Base-by-base conservation (phyloP, 1,140 invertebrate species). In the Cydia fagiglandana region DNA sequence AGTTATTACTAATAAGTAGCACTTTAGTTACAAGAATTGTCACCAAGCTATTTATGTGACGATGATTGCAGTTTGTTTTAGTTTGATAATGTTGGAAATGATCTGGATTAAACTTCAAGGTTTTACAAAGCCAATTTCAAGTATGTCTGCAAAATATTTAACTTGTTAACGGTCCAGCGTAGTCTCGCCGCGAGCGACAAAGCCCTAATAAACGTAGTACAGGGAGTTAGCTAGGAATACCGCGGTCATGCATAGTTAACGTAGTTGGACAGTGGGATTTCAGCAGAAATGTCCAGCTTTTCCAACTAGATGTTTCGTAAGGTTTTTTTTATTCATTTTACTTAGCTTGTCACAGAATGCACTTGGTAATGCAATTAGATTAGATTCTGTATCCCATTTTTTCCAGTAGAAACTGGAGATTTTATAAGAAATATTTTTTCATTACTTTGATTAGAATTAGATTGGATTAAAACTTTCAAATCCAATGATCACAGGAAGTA, bases 201-300 rank as follows among this genome's bases (percentile, higher is more conserved):
- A 41, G 7, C 66, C 66, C 30, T 70, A 70, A 70, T 70, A 70
- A 70, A 70, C 66, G 66, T 70, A 17, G 12, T 34, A 9, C 66
- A 41, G 66, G 34, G 66, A 70, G 30, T 66, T 68, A 20, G 66
- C 66, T 15, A 41, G 66, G 34, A 70, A 70, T 70, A 70, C 34
- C 66, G 30, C 66, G 66, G 66, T 38, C 66, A 70, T 70, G 66
- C 66, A 70, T 70, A 70, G 66, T 70, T 70, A 70, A 70, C 30
- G 66, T 70, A 38, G 66, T 38, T 38, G 34, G 66, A 70, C 66
- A 34, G 66, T 17, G 66, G n/a, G 66, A 70, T 70, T 70, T 41
- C 66, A 70, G 34, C 66, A 30, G 30, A n/a, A 70, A 41, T 70
- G 66, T 70, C 66, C 34, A 70, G 66, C 66, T 70, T 70, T 70